These are phyloP conservation scores for Calycopis cecrops DNA, from an alignment of 1,140 invertebrate species.

Conservation along the genomic window DNA sequence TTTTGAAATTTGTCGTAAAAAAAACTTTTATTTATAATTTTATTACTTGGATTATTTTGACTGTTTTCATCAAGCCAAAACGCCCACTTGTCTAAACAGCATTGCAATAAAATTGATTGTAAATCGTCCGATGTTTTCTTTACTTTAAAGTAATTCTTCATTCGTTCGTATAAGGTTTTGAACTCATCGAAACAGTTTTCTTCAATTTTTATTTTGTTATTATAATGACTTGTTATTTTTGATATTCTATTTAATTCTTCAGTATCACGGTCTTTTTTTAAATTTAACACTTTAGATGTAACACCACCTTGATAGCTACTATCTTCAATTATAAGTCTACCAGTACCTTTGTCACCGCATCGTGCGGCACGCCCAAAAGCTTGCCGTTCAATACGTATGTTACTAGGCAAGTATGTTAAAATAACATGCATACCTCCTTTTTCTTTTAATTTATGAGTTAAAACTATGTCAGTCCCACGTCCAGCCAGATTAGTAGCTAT, in stretches of 20 bases:
- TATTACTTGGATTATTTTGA: not conserved
- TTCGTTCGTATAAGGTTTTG: constrained; percentile 10
- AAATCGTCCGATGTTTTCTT: constrained; percentile 1
- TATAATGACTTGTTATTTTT: constrained; percentile 12
- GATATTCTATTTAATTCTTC: constrained; percentile 14
- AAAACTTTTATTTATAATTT: not conserved
- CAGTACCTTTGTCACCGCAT: constrained; percentile 12
- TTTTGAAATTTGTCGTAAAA: constrained; percentile 2
- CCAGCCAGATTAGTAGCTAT: constrained; percentile 19
- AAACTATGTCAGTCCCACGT: constrained; percentile 15
- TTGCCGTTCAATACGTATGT: constrained; percentile 14
- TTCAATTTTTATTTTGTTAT: constrained; percentile 11
- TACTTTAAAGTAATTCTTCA: constrained; percentile 13
- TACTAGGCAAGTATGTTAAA: constrained; percentile 14
- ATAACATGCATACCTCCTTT: constrained; percentile 10
- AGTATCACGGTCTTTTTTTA: constrained; percentile 15
- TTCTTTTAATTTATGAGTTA: constrained; percentile 9
- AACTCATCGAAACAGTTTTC: constrained; percentile 17
- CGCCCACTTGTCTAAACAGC: constrained; percentile 18
- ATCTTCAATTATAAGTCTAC: constrained; percentile 12
- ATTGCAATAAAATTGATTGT: constrained; percentile 14
- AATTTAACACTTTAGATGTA: constrained; percentile 12
- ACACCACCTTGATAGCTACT: not conserved
- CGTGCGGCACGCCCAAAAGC: constrained; percentile 16
- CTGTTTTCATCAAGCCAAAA: constrained; percentile 15